phyloP scores from a whole-genome alignment of 1,140 invertebrate species.

The Drosophila guanche region DNA sequence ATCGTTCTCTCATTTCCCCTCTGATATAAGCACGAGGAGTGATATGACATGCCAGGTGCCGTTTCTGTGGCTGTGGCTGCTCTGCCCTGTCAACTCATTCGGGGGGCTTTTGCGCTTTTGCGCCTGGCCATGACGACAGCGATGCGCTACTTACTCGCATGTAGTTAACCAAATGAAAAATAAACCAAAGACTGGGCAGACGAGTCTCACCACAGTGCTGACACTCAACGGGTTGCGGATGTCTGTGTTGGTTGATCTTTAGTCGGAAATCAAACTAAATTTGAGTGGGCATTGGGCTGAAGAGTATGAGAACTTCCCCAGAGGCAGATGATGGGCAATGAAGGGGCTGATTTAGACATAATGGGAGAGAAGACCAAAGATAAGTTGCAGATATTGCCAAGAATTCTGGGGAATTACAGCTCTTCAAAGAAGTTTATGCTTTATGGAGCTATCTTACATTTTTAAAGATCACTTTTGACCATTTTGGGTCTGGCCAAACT shows the following conservation, averaged over 20 bases:
- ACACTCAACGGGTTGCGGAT: conserved; percentile 69
- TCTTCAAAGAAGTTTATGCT: no score
- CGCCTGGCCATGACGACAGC: conserved; percentile 70
- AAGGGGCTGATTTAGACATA: conserved; percentile 29
- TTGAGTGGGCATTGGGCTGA: conserved; percentile 20
- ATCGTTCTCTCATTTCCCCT: conserved; percentile 8
- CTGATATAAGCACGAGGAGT: conserved; percentile 57
- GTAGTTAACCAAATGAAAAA: conserved; percentile 54
- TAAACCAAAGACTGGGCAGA: neutral
- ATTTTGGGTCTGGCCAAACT: no score
- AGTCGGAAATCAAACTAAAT: conserved; percentile 58
- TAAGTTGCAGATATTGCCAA: neutral
- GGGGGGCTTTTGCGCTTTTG: conserved; percentile 42
- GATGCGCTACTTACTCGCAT: conserved; percentile 63
- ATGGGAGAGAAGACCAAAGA: neutral
- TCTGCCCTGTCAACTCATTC: conserved; percentile 64
- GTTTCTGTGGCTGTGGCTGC: conserved; percentile 37
- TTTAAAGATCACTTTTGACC: no score
- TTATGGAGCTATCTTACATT: neutral
- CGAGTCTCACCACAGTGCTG: conserved; percentile 37
- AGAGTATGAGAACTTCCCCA: conserved; percentile 2
- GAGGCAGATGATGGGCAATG: conserved; percentile 5
- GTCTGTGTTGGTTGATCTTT: conserved; percentile 46
- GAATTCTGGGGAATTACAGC: neutral
- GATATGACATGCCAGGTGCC: conserved; percentile 82